These are phyloP conservation scores for Periplaneta americana DNA, from an alignment of 1,140 invertebrate genomes.

Conservation along the genomic window DNA sequence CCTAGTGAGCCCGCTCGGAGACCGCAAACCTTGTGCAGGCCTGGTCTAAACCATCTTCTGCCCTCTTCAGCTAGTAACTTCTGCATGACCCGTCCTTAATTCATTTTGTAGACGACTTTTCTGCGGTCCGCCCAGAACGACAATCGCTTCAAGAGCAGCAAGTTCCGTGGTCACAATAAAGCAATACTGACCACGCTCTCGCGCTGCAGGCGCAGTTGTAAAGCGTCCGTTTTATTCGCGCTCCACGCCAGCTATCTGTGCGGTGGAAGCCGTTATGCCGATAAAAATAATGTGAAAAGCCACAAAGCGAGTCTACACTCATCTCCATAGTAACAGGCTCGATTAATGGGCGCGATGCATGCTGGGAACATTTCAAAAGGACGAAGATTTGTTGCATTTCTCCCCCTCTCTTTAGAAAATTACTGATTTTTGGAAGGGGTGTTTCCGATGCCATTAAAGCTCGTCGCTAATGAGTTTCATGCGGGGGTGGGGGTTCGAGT, in stretches of 20 bases:
- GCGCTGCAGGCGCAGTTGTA: neutral
- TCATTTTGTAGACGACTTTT: no score
- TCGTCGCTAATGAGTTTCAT: neutral
- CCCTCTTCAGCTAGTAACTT: no score
- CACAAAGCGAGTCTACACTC: neutral
- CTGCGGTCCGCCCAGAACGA: no score
- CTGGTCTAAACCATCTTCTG: no score
- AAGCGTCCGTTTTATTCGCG: neutral
- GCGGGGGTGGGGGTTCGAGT: neutral
- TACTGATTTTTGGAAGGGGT: neutral
- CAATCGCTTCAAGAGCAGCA: no score
- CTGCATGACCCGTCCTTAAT: no score
- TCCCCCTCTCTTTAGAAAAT: neutral
- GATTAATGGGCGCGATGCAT: neutral
- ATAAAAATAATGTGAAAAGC: neutral
- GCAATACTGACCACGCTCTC: no score
- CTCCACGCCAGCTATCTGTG: neutral
- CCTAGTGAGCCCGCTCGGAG: no score
- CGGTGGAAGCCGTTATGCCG: neutral
- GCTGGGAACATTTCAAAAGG: neutral
- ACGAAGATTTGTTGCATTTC: neutral
- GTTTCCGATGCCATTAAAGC: neutral
- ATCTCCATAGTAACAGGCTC: neutral
- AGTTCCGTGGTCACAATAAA: no score
- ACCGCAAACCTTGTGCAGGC: no score